Evolutionary conservation across 2,888 invertebrate species (phyloP).

Genomic region (Piscicola geometra): DNA sequence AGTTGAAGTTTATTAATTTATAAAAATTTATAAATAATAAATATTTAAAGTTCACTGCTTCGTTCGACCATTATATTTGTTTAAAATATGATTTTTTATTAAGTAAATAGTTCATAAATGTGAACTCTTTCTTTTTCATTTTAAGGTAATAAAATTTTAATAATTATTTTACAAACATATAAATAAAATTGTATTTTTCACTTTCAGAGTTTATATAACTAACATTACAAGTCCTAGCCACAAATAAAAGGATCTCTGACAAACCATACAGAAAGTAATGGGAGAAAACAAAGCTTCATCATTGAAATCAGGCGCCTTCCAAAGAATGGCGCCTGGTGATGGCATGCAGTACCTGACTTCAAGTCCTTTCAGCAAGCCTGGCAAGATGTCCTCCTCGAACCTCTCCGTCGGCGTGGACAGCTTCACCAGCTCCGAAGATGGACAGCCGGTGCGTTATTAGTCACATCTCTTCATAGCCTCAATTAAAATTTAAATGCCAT

Average conservation of each 20-base stretch:
- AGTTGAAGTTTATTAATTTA: no score
- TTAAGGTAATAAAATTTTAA: no score
- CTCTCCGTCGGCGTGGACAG: constrained; percentile 28
- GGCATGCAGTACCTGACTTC: neutral
- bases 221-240: no score
- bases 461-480: no score
- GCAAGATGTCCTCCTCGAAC: constrained; percentile 22
- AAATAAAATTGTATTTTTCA: no score
- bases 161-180: no score
- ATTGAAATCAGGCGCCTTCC: neutral
- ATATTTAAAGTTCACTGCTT: neutral
- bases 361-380: constrained; percentile 18
- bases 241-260: no score
- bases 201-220: no score
- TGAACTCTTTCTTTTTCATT: neutral
- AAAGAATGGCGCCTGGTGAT: constrained; percentile 14
- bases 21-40: no score
- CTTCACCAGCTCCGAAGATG: constrained; percentile 29
- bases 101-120: neutral
- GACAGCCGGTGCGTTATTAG: neutral
- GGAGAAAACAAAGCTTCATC: constrained; percentile 16
- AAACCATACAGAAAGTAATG: neutral
- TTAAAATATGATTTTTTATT: neutral
- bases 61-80: neutral
- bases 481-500: no score